A percentile compares a stretch with the other conserved stretches of the same genome.
These are phyloP conservation scores for Trachops cirrhosus DNA, from an alignment of 2,797 vertebrate genomes.

Conservation along the genomic window DNA sequence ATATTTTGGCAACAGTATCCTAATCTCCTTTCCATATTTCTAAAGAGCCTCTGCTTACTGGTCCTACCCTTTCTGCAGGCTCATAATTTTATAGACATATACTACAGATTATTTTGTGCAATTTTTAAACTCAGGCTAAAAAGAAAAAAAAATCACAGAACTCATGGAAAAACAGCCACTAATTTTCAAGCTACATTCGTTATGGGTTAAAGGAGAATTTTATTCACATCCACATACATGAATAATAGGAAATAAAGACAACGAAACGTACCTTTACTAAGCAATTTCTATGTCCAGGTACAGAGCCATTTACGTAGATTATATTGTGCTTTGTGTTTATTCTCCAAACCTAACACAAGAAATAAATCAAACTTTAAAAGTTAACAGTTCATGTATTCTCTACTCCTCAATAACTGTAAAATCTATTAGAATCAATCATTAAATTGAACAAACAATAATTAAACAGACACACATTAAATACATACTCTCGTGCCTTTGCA, in stretches of 20 bases:
- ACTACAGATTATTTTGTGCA: neutral
- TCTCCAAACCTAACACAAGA: conserved; percentile 91
- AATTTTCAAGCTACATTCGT: neutral
- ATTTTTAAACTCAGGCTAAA: neutral
- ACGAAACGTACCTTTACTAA: conserved; percentile 91
- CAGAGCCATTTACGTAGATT: conserved; percentile 93
- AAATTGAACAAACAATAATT: neutral
- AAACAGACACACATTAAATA: neutral
- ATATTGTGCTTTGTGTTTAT: conserved; percentile 94
- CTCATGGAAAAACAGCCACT: neutral
- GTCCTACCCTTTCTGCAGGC: neutral
- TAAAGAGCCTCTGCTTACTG: neutral
- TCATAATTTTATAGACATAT: neutral
- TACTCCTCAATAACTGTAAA: neutral
- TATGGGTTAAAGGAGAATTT: neutral
- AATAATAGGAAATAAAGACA: neutral
- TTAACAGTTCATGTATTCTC: neutral
- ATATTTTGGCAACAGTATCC: neutral
- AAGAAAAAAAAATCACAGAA: neutral
- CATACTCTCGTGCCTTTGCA: neutral
- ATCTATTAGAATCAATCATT: neutral
- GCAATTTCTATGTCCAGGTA: conserved; percentile 95
- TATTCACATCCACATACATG: neutral
- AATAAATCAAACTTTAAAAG: neutral
- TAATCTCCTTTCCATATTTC: neutral